phyloP scores from a whole-genome alignment of 1,140 invertebrate species.

The Pygmarrhopalites habei region DNA sequence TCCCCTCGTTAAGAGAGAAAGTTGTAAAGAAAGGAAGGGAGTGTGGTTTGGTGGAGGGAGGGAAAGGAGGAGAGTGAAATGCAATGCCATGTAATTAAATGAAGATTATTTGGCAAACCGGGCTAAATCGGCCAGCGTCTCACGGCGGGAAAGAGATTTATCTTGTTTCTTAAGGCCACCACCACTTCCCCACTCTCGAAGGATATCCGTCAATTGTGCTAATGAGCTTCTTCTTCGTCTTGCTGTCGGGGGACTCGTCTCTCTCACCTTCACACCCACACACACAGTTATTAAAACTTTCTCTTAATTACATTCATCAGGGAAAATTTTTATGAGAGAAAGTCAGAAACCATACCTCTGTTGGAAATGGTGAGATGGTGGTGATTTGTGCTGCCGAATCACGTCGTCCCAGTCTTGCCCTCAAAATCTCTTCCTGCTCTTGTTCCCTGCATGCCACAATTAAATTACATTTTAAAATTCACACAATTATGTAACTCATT shows the following conservation, averaged over 20 bases:
- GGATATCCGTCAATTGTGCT: conserved; percentile 77
- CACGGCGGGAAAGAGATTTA: conserved; percentile 56
- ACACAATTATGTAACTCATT: not conserved
- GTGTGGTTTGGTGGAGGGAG: too few species aligned
- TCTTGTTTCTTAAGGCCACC: conserved; percentile 40
- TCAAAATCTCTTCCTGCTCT: conserved; percentile 71
- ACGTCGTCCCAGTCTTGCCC: conserved; percentile 62
- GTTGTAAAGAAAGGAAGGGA: too few species aligned
- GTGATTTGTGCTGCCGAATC: conserved; percentile 67
- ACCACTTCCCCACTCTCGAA: conserved; percentile 73
- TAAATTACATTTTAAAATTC: not conserved
- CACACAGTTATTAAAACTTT: not conserved
- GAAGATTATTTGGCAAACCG: conserved; percentile 43
- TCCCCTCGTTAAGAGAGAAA: too few species aligned
- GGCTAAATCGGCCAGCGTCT: conserved; percentile 74
- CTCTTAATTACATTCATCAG: not conserved
- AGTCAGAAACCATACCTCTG: conserved; percentile 52
- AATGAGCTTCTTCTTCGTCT: conserved; percentile 70
- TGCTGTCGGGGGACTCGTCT: conserved; percentile 56
- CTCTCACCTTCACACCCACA: conserved; percentile 41
- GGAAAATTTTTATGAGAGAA: not conserved
- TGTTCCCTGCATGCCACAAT: conserved; percentile 53
- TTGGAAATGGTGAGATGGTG: conserved; percentile 70
- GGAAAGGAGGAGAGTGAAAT: too few species aligned
- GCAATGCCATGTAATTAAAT: conserved; percentile 1